These are phyloP conservation scores for Mus spicilegus DNA, from an alignment of 2,113 vertebrate genomes.

Conservation along the genomic window DNA sequence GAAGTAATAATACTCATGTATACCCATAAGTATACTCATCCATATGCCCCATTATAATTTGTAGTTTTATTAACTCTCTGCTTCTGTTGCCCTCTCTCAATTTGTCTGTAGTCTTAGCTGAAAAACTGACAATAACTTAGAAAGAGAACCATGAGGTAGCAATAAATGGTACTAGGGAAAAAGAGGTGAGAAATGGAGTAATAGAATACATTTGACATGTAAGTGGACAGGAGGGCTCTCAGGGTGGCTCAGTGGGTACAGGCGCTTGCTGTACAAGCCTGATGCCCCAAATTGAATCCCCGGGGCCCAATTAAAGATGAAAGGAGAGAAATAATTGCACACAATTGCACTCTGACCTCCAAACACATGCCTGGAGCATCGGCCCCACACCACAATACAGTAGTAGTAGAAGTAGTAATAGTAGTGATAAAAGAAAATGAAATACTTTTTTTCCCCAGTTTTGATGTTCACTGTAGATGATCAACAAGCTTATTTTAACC, in stretches of 20 bases:
- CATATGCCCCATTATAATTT: neutral
- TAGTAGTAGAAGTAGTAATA: neutral
- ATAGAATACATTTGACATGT: neutral
- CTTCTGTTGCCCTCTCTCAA: neutral
- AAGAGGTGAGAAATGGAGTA: neutral
- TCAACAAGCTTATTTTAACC: neutral
- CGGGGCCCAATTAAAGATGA: neutral
- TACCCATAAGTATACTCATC: too few species aligned
- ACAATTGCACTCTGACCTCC: neutral
- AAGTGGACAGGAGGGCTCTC: neutral
- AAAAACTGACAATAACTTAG: conserved; percentile 46
- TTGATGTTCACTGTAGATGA: neutral
- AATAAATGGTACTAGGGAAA: neutral
- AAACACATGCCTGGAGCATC: neutral
- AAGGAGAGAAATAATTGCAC: neutral
- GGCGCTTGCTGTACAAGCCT: neutral
- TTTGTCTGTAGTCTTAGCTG: conserved; percentile 27
- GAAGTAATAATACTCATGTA: neutral
- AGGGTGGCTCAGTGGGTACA: neutral
- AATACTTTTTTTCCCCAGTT: neutral
- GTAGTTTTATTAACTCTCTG: neutral
- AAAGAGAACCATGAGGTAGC: too few species aligned
- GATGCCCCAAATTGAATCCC: neutral
- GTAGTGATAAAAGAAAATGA: neutral
- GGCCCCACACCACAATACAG: neutral